Evolutionary conservation across 2,113 vertebrate genomes (phyloP), one percentile per base, ranked within the genome.

Genomic region (Trematomus loennbergii): DNA sequence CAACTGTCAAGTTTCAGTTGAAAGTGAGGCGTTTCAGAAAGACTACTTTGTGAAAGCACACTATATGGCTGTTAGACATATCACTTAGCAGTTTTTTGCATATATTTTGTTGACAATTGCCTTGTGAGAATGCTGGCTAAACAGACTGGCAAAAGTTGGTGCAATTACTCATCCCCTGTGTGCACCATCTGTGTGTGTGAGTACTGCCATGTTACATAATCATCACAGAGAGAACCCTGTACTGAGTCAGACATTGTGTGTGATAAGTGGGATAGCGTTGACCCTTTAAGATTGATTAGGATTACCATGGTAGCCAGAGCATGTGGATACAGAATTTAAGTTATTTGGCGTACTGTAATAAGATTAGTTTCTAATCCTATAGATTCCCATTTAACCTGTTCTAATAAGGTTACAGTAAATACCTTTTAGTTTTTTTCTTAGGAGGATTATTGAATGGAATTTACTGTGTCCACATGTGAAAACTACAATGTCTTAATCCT

Each of bases 261-360:
- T 72, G 55, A 62, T 13, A 11, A 67, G 66, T 60, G 29, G 22
- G 69, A 70, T 50, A 57, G 45, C 29, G n/a, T 40, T 80, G 60
- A 46, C 33, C 61, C 45, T 16, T 0, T 65, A 16, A 16, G 43
- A 36, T 79, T 79, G 15, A 78, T 69, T 69, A 59, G 50, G 3
- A 2, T 72, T 22, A n/a, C 46, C 8, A 2, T 58, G 22, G 68
- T 74, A 64, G n/a, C 49, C 36, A 33, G 25, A 62, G 54, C 55
- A 22, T 58, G 53, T 72, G 45, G 68, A 67, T 29, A 9, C 11
- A 70, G 48, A 29, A 57, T 71, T 53, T 9, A 52, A 63, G 8
- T 59, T 59, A 3, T 60, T 64, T 22, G 6, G 63, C 57, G 50
- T 25, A 13, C 22, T 43, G 15, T 70, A 5, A 22, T 43, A 49